Evolutionary conservation across 2,113 vertebrate genomes (phyloP).

Genomic region (Mola mola): DNA sequence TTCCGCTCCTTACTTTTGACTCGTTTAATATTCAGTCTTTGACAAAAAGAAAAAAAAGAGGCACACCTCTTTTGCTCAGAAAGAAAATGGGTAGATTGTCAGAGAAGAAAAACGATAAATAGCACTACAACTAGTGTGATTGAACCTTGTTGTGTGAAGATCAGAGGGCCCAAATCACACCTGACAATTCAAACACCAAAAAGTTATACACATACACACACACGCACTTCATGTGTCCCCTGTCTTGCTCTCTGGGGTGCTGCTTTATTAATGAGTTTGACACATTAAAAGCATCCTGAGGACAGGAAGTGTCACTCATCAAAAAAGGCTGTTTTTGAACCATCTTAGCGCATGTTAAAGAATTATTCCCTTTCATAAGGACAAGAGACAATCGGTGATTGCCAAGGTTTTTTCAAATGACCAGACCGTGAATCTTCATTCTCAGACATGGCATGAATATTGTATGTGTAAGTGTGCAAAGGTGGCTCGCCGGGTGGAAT

Average conservation of each 20-base stretch:
- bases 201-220: slow-evolving; percentile 28
- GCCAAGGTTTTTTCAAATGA: slow-evolving; percentile 88
- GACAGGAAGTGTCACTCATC: slow-evolving; percentile 97
- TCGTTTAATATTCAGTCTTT: slow-evolving; percentile 72
- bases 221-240: slow-evolving; percentile 64
- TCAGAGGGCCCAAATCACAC: slow-evolving; percentile 94
- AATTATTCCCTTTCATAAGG: slow-evolving; percentile 97
- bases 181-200: slow-evolving; percentile 96
- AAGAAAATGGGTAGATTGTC: slow-evolving; percentile 53
- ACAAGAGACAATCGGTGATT: slow-evolving; percentile 91
- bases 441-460: slow-evolving; percentile 93
- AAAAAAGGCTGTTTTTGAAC: slow-evolving; percentile 94
- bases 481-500: slow-evolving; percentile 86
- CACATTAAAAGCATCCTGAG: slow-evolving; percentile 97
- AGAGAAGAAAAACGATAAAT: slow-evolving; percentile 74
- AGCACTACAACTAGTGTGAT: slow-evolving; percentile 71
- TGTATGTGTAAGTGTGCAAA: slow-evolving; percentile 94
- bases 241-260: slow-evolving; percentile 88
- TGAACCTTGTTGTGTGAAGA: slow-evolving; percentile 90
- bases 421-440: slow-evolving; percentile 92
- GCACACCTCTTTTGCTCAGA: slow-evolving; percentile 43
- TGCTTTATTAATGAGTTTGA: slow-evolving; percentile 99
- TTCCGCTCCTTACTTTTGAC: slow-evolving; percentile 65
- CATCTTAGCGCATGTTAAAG: slow-evolving; percentile 94
- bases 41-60: slow-evolving; percentile 40